Base-by-base conservation (phyloP, 1,140 invertebrate species). In the Hyles vespertilio region DNA sequence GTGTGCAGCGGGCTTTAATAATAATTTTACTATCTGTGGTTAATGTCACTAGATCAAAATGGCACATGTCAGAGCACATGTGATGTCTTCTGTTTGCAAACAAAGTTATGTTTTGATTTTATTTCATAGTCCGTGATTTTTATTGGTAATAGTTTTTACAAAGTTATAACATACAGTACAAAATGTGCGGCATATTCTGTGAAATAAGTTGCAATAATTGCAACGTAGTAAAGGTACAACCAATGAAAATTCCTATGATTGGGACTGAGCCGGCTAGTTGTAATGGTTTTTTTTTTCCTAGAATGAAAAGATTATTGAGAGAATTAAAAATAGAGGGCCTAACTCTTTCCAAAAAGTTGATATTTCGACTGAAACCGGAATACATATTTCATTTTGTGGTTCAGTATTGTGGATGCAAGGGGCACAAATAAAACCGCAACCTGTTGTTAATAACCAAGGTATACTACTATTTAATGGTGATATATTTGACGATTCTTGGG, bases 391-490 rank as follows among this genome's bases (percentile, higher is more conserved):
- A 46, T 84, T 87, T 50, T 76, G 58, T 74, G 86, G 79, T 5
- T 61, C 77, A 46, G 86, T 89, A 8, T 58, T 90, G 40, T 89
- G 87, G 87, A 89, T 82, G 78, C 89, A 89, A 67, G 89, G 89
- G 11, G 45, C 54, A 3, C 8, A 67, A n/a, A 60, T 78, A 5
- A 67, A 67, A 7, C 45, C 53, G 52, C 89, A 90, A 67, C 89
- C 89, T 10, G 40, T 87, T 34, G 68, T 84, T 71, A 79, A 77
- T 64, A 60, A 86, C n/a, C 43, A 58, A 43, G 84, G 86, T 32
- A 67, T 83, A 44, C 67, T 90, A 36, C 63, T 90, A 22, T 89
- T 79, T 60, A 90, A 90, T 80, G 89, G 89, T 52, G 89, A 90
- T 74, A 80, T 89, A 43, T 90, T 84, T 75, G 73, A 89, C 63